Conservation (phyloP, 2,113 vertebrate species). For the Lepisosteus oculatus region DNA sequence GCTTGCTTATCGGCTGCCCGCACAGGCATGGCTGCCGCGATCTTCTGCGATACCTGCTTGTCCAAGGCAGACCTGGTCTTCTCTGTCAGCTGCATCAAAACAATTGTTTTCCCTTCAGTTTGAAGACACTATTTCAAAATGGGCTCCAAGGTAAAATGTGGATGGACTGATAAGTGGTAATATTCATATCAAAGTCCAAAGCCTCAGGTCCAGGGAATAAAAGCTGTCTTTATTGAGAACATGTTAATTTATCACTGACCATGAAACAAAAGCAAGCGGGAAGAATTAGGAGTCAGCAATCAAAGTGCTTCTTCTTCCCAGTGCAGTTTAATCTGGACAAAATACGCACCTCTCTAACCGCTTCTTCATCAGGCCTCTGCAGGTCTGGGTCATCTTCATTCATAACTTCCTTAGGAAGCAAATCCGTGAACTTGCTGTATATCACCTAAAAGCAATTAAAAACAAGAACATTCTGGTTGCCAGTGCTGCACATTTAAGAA, state of each 20-base stretch:
- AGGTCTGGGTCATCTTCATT: conserved; percentile 86
- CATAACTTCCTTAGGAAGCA: conserved; percentile 93
- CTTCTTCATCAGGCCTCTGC: conserved; percentile 88
- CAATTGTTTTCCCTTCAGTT: too few species aligned
- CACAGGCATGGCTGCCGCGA: conserved; percentile 98
- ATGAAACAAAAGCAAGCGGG: background rate
- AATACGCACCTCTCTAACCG: conserved; percentile 81
- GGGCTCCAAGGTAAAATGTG: too few species aligned
- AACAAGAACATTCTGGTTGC: too few species aligned
- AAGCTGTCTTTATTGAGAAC: conserved; percentile 11
- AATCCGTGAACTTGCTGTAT: conserved; percentile 96
- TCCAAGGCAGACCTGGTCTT: conserved; percentile 90
- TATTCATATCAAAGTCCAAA: too few species aligned
- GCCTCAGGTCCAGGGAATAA: too few species aligned
- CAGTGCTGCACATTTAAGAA: too few species aligned
- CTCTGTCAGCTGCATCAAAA: conserved; percentile 82
- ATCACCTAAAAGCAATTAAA: conserved; percentile 70
- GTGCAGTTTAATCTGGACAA: background rate
- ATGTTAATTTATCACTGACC: conserved; percentile 21
- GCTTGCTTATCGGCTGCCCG: conserved; percentile 95
- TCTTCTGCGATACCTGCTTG: conserved; percentile 94
- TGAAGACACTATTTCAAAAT: too few species aligned
- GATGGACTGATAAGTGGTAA: too few species aligned
- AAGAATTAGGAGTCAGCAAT: background rate
- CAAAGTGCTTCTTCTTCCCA: background rate